Evolutionary conservation across 1,140 invertebrate species (phyloP).

Genomic region (Caerostris darwini): DNA sequence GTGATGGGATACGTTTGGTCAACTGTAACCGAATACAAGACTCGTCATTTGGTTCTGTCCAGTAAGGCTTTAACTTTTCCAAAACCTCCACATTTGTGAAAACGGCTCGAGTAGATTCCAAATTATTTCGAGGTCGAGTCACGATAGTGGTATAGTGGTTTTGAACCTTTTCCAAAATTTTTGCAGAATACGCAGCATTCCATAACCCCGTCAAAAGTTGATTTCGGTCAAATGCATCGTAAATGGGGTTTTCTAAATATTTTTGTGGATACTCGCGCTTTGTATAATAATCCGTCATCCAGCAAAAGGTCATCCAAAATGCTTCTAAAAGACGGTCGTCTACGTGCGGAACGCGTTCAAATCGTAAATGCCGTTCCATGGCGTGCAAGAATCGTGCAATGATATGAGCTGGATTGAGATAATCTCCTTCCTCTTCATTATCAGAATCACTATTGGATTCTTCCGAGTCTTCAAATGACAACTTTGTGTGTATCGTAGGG

Average conservation of each 20-base stretch:
- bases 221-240: conserved; percentile 30
- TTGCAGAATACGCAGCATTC: neutral
- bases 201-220: neutral
- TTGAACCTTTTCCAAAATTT: neutral
- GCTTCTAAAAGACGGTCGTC: neutral
- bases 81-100: neutral
- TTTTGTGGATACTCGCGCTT: neutral
- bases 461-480: neutral
- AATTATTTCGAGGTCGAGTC: fast-evolving
- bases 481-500: neutral
- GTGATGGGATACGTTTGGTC: neutral
- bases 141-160: neutral
- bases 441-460: no score
- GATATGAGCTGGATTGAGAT: neutral
- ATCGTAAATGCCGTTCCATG: neutral
- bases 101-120: neutral
- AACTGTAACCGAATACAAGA: neutral
- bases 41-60: neutral
- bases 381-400: neutral
- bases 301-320: conserved; percentile 22
- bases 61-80: neutral
- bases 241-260: conserved; percentile 20
- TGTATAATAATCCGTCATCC: conserved; percentile 27
- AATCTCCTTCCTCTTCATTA: no score
- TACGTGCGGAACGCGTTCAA: neutral